These are phyloP conservation scores for Odontamblyopus lacepedii DNA, from an alignment of 2,797 vertebrate genomes.

Conservation along the genomic window DNA sequence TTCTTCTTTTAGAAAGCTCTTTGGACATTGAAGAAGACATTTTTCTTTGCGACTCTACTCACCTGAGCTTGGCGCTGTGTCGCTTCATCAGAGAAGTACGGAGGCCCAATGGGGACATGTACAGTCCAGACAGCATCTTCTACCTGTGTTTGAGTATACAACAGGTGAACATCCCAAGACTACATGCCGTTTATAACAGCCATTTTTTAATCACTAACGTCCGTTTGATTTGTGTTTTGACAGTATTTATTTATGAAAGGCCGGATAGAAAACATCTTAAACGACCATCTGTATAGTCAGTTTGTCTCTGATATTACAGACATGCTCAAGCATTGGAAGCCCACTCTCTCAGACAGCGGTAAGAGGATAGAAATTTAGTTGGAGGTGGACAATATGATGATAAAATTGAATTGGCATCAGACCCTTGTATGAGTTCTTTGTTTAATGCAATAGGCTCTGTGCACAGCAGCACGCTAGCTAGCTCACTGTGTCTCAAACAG, in stretches of 20 bases:
- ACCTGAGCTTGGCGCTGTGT: conserved; percentile 90
- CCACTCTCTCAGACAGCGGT: conserved; percentile 87
- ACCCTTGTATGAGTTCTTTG: too few species aligned
- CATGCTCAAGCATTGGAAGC: conserved; percentile 90
- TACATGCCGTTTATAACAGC: neutral
- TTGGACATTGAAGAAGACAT: conserved; percentile 89
- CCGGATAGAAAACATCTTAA: conserved; percentile 98
- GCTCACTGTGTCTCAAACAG: too few species aligned
- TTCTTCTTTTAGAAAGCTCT: conserved; percentile 67
- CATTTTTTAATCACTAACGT: neutral
- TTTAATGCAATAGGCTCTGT: too few species aligned
- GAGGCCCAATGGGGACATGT: conserved; percentile 89
- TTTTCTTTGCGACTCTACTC: conserved; percentile 87
- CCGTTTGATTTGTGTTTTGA: conserved; percentile 1
- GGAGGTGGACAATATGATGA: too few species aligned
- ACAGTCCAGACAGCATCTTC: conserved; percentile 93
- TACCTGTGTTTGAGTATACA: conserved; percentile 98
- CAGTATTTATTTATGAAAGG: conserved; percentile 96
- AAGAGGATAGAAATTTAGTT: conserved; percentile 40
- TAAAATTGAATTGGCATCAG: too few species aligned
- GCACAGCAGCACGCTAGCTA: too few species aligned
- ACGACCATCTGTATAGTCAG: conserved; percentile 87
- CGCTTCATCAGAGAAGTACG: conserved; percentile 92
- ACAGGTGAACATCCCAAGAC: conserved; percentile 78
- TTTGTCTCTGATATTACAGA: conserved; percentile 90